Percentiles rank a stretch among this genome's conserved stretches.
These are phyloP conservation scores for Suillia variegata DNA, from an alignment of 2,888 invertebrate species.

Conservation along the genomic window DNA sequence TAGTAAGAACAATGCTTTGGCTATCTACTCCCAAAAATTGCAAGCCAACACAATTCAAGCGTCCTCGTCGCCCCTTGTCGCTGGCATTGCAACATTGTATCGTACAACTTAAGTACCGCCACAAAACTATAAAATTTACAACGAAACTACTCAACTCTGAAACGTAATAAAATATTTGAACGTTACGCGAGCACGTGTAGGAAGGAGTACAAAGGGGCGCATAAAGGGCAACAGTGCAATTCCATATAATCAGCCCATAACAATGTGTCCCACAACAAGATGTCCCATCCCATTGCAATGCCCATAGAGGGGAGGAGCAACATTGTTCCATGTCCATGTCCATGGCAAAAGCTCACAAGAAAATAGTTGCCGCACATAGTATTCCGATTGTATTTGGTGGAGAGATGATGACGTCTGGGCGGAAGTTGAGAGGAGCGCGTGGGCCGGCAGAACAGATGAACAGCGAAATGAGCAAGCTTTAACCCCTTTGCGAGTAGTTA, in stretches of 20 bases:
- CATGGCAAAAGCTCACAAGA: no score
- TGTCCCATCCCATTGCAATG: no score
- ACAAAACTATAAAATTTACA: constrained; percentile 53
- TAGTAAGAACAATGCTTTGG: no score
- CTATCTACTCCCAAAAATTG: no score
- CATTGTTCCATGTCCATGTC: no score
- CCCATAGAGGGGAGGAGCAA: no score
- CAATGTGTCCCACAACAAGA: no score
- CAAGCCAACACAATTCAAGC: no score
- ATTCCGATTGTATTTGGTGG: not conserved
- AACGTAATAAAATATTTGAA: constrained; percentile 53
- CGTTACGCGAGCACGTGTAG: not conserved
- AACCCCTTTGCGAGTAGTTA: not conserved
- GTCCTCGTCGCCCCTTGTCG: not conserved
- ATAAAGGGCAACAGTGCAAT: no score
- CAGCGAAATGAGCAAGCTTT: not conserved
- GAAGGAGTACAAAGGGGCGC: no score
- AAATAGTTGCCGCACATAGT: no score
- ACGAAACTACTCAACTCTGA: constrained; percentile 52
- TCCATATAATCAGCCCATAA: no score
- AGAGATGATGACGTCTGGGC: not conserved
- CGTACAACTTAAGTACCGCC: constrained; percentile 29
- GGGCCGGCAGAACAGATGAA: not conserved
- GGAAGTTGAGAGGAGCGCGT: not conserved
- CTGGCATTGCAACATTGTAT: constrained; percentile 9